phyloP scores from a whole-genome alignment of 2,113 vertebrate genomes.

The Leptosomus discolor region DNA sequence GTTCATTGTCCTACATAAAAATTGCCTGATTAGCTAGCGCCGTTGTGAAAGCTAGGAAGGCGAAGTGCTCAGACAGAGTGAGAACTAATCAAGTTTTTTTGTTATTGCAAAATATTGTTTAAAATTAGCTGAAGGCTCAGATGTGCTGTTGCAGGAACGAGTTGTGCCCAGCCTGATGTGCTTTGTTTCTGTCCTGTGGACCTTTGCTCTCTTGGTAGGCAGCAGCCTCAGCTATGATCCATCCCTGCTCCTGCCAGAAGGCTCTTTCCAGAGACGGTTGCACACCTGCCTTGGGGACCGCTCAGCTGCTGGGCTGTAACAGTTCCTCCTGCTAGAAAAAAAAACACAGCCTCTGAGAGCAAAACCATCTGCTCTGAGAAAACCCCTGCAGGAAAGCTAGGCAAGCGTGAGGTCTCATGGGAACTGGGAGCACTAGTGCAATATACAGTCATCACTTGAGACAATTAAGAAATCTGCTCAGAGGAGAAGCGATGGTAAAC shows the following conservation, averaged over 20 bases:
- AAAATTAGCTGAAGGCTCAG: not conserved
- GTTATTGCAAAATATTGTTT: not conserved
- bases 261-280: not conserved
- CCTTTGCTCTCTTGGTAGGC: not conserved
- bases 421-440: not conserved
- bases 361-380: conserved; percentile 59
- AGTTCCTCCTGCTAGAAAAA: not conserved
- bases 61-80: not conserved
- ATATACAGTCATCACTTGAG: conserved; percentile 14
- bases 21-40: not conserved
- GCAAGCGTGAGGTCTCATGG: not conserved
- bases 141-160: not conserved
- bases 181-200: not conserved
- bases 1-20: conserved; percentile 13
- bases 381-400: conserved; percentile 36
- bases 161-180: not conserved
- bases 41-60: not conserved
- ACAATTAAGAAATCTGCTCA: conserved; percentile 48
- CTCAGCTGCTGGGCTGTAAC: conserved; percentile 12
- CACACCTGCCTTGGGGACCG: conserved; percentile 42
- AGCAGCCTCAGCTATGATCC: not conserved
- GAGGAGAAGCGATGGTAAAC: not conserved
- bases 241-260: not conserved
- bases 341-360: not conserved
- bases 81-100: not conserved